Evolutionary conservation across 2,113 vertebrate species (phyloP).

Genomic region (Cnemophilus loriae): DNA sequence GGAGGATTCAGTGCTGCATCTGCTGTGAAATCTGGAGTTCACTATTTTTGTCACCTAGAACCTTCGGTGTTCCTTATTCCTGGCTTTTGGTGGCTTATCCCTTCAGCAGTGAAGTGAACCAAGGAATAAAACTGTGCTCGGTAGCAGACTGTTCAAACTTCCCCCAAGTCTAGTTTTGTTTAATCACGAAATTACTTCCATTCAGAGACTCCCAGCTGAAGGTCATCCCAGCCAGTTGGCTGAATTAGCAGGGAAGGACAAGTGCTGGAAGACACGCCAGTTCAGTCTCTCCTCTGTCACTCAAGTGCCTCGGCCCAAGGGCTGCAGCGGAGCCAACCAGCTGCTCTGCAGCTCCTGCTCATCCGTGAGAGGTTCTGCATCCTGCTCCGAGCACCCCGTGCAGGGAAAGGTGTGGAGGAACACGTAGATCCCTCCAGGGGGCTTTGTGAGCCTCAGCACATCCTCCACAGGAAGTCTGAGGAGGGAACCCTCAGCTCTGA

Average conservation of each 20-base stretch:
- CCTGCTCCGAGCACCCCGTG: background rate
- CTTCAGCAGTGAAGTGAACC: background rate
- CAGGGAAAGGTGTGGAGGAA: background rate
- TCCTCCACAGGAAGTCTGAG: background rate
- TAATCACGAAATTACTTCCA: background rate
- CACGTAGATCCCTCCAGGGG: background rate
- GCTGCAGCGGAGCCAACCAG: background rate
- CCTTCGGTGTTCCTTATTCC: background rate
- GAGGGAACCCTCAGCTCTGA: background rate
- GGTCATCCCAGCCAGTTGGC: background rate
- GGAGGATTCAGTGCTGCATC: background rate
- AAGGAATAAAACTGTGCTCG: background rate
- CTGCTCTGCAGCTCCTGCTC: background rate
- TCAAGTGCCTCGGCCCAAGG: background rate
- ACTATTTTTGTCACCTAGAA: background rate
- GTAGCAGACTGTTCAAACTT: background rate
- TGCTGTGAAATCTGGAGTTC: background rate
- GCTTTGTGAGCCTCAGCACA: background rate
- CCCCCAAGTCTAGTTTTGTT: background rate
- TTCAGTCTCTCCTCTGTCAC: background rate
- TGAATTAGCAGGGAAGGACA: background rate
- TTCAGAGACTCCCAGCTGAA: conserved; percentile 3
- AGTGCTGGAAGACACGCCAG: background rate
- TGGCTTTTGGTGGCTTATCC: background rate
- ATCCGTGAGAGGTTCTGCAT: background rate